Conservation (phyloP, 2,113 vertebrate species). For the Austrofundulus limnaeus region DNA sequence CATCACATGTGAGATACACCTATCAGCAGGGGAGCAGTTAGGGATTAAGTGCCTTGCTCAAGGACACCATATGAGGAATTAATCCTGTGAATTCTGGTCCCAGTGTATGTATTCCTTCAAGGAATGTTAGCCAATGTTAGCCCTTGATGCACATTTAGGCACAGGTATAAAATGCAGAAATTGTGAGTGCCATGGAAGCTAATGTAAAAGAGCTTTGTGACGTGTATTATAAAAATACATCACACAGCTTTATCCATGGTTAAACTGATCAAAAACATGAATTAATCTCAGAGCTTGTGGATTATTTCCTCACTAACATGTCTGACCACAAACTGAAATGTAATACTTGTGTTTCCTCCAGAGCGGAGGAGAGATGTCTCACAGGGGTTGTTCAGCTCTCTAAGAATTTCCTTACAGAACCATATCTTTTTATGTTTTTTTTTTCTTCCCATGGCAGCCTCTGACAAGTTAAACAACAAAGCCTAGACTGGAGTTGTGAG, state of each 20-base stretch:
- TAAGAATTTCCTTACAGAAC: constrained; percentile 36
- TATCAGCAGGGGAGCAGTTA: too few relatives aligned
- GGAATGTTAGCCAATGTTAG: too few relatives aligned
- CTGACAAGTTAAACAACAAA: not conserved
- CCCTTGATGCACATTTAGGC: too few relatives aligned
- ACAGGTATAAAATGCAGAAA: not conserved
- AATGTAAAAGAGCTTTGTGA: too few relatives aligned
- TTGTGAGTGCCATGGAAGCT: not conserved
- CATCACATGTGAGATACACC: too few relatives aligned
- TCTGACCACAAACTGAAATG: constrained; percentile 10
- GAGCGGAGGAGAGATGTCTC: constrained; percentile 22
- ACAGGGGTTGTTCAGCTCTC: constrained; percentile 22
- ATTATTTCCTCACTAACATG: not conserved
- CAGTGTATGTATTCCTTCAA: too few relatives aligned
- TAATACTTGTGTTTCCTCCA: constrained; percentile 34
- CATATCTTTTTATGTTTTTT: constrained; percentile 34
- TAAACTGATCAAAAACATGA: not conserved
- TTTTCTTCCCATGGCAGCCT: constrained; percentile 12
- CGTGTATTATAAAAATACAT: too few relatives aligned
- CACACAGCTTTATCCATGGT: not conserved
- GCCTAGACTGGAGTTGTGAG: not conserved
- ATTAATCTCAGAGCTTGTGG: not conserved
- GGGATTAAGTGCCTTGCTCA: too few relatives aligned
- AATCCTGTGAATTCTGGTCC: too few relatives aligned
- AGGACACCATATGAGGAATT: too few relatives aligned